Evolutionary conservation across 2,113 vertebrate species (phyloP), one percentile per base, ranked within the genome.

Genomic region (Xyliphius kryptos): DNA sequence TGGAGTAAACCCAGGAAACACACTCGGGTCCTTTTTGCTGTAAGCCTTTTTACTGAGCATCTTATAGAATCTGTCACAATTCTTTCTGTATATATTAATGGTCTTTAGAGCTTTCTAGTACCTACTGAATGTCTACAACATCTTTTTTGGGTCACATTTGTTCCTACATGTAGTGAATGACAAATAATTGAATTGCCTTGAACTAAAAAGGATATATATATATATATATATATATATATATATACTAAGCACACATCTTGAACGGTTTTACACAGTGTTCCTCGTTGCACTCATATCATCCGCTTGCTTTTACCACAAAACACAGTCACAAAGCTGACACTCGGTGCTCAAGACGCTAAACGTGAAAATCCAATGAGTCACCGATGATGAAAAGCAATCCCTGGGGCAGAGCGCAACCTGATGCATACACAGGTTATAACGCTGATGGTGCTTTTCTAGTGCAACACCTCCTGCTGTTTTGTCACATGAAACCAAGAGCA

Each of bases 401-500:
- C 58, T 16, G 7, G 60, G 46, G 56, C 32, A 50, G 60, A 17
- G 19, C 48, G 36, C n/a, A n/a, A 38, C 55, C 61, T 6, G 2
- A 38, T 47, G 53, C 46, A 56, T 43, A 56, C 50, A 43, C 26
- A 46, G 1, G 15, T 22, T 55, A 43, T 40, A 36, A 51, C 15
- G 54, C 51, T 66, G 60, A 64, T 54, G 16, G 17, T 56, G 63
- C 54, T 21, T 12, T 53, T 54, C 17, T 61, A 66, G 48, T 56
- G 54, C 52, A 71, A 66, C 52, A 56, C 69, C 51, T 60, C 15
- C 63, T 43, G 40, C 46, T 47, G 1, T 44, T 11, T 21, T 56
- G 57, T 49, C 41, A 70, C 11, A 50, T 61, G 69, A 71, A 66
- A 66, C 51, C 22, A 50, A 43, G 19, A 55, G 57, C 20, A 51